Evolutionary conservation across 2,113 vertebrate species (phyloP).

Genomic region (Condylura cristata): DNA sequence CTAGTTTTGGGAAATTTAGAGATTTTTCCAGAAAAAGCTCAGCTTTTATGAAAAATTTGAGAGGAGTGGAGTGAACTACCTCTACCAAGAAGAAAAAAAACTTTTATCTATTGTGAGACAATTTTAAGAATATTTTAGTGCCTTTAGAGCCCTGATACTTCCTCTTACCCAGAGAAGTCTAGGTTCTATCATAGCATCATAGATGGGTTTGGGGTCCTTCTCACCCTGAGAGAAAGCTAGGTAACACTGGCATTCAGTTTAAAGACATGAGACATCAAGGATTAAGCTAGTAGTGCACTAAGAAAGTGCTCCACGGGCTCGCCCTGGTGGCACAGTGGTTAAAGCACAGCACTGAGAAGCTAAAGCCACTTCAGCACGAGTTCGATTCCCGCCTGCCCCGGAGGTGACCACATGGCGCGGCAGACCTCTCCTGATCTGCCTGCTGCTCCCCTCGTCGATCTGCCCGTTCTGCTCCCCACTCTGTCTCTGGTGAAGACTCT

Average conservation of each 20-base stretch:
- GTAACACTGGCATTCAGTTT: neutral
- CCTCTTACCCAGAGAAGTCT: neutral
- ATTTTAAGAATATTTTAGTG: conserved; percentile 12
- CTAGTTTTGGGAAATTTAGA: neutral
- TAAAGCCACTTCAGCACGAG: too few relatives aligned
- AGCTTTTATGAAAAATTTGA: neutral
- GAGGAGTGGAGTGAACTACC: neutral
- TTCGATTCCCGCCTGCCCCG: too few relatives aligned
- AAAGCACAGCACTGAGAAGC: too few relatives aligned
- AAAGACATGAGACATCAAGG: neutral
- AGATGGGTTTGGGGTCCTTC: neutral
- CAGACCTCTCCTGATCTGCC: too few relatives aligned
- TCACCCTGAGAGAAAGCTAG: neutral
- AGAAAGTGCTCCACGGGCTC: neutral
- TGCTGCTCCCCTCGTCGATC: too few relatives aligned
- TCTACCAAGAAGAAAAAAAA: neutral
- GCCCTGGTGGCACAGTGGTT: too few relatives aligned
- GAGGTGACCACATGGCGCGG: too few relatives aligned
- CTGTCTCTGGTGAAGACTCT: too few relatives aligned
- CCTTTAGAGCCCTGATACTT: neutral
- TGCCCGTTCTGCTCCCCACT: too few relatives aligned
- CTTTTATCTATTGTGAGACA: neutral
- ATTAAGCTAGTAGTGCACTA: neutral
- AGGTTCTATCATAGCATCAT: neutral
- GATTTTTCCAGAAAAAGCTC: neutral